Conservation (phyloP, 1,140 invertebrate species). For the Varroa destructor region DNA sequence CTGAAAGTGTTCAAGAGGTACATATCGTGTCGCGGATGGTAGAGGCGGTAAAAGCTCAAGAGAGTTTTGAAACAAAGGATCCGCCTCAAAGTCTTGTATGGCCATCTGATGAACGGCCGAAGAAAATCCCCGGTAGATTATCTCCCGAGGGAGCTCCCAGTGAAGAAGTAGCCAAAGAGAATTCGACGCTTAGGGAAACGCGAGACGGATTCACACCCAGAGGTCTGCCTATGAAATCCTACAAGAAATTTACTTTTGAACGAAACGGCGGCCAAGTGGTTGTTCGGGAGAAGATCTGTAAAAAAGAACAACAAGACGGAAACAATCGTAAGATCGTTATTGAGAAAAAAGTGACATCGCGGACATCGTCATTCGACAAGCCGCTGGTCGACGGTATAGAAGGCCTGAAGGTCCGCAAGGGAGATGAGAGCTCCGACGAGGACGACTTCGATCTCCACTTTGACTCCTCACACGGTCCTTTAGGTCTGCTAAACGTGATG, state of each 20-base stretch:
- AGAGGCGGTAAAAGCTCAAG: neutral
- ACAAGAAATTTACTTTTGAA: conserved; percentile 26
- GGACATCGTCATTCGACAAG: conserved; percentile 9
- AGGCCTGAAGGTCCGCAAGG: neutral
- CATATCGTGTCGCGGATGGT: neutral
- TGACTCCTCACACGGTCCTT: conserved; percentile 9
- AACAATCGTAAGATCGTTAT: neutral
- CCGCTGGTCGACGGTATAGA: neutral
- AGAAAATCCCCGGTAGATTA: neutral
- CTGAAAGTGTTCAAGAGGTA: conserved; percentile 8
- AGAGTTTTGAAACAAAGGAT: neutral
- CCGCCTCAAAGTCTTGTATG: conserved; percentile 13
- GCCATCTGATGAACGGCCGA: neutral
- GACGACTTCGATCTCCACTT: conserved; percentile 20
- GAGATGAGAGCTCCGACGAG: conserved; percentile 23
- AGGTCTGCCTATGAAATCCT: conserved; percentile 23
- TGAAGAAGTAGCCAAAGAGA: neutral
- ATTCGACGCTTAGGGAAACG: neutral
- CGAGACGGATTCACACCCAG: neutral
- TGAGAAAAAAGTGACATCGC: conserved; percentile 14
- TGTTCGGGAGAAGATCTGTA: conserved; percentile 21
- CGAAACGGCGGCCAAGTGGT: conserved; percentile 12
- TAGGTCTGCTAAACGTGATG: conserved; percentile 22
- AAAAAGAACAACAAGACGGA: conserved; percentile 16
- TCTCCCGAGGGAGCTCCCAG: conserved; percentile 16